Base-by-base conservation (phyloP, 2,888 invertebrate species). In the Scaptomyza reducta region DNA sequence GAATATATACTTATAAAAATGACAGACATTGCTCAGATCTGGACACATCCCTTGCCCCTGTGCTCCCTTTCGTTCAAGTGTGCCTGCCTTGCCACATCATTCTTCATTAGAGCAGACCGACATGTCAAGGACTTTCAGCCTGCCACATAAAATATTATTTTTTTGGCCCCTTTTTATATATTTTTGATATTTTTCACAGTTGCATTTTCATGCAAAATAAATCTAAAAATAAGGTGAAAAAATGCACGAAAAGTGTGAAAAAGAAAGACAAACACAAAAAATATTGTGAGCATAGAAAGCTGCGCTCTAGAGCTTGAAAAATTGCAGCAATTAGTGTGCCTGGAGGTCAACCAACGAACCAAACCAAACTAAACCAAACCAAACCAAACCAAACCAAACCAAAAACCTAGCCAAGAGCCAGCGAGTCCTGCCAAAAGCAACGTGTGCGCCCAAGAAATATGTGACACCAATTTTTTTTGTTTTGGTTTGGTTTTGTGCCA, bases 311-410 rank as follows among this genome's bases (percentile, higher is more conserved):
- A 82, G 87, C 85, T 50, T 87, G 87, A 87, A 82, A 82, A 82
- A 82, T 82, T 69, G 81, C 73, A 55, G 81, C 81, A 87, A 82
- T 82, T 82, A 87, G 87, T 80, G 60, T 44, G 87, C 74, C 68
- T 83, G 74, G 84, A 86, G 80, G 80, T 80, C 87, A 86, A 70
- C 74, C 61, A 75, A 55, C 66, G 62, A 71, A 18, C 75, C 73
- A 77, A 33, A 71, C 66, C 67, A 47, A 18, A 22, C 18, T 16
- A 18, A 33, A 22, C 33, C 18, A n/a, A 44, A n/a, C 18, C 33
- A 49, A 18, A 18, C 31, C 29, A 49, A 18, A 18, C 31, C 29
- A 13, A 9, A 31, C 29, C 35, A 3, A 41, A 25, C 2, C n/a
- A 40, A 4, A 6, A 31, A 14, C 1, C n/a, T 29, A 40, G 6